Conservation (phyloP, 2,888 invertebrate genomes). For the Netelia fuscicornis region DNA sequence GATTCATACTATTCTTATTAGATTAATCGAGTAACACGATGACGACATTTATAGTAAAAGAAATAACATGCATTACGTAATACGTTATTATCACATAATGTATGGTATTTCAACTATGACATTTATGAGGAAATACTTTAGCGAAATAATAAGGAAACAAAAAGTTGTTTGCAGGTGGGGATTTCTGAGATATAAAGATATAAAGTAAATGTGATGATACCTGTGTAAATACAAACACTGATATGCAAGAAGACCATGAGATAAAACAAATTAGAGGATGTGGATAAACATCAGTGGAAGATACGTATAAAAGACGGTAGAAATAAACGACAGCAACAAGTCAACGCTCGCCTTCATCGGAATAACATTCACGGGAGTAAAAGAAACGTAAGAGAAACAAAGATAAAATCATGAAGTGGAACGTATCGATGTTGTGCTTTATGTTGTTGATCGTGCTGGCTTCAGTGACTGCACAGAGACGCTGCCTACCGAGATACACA, state of each 20-base stretch:
- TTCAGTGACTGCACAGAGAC: constrained; percentile 18
- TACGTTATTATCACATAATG: too few relatives aligned
- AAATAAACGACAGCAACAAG: not conserved
- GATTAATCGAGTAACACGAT: too few relatives aligned
- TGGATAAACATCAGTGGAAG: not conserved
- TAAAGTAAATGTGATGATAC: constrained; percentile 23
- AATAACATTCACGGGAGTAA: not conserved
- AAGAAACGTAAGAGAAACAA: not conserved
- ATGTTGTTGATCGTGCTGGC: constrained; percentile 29
- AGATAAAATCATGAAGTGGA: constrained; percentile 34
- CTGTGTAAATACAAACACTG: constrained; percentile 2
- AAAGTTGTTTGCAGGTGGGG: not conserved
- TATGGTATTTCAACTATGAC: too few relatives aligned
- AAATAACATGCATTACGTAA: too few relatives aligned
- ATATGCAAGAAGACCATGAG: not conserved
- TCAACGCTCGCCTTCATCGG: not conserved
- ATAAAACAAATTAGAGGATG: not conserved
- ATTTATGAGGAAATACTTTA: too few relatives aligned
- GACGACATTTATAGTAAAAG: too few relatives aligned
- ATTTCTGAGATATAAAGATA: not conserved
- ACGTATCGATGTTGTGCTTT: constrained; percentile 20
- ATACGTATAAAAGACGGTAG: constrained; percentile 44
- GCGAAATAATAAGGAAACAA: not conserved
- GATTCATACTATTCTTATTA: too few relatives aligned
- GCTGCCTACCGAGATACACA: not conserved